Evolutionary conservation across 2,888 invertebrate genomes (phyloP), one percentile per base, ranked within the genome.

Genomic region (Macroteleia sp.): DNA sequence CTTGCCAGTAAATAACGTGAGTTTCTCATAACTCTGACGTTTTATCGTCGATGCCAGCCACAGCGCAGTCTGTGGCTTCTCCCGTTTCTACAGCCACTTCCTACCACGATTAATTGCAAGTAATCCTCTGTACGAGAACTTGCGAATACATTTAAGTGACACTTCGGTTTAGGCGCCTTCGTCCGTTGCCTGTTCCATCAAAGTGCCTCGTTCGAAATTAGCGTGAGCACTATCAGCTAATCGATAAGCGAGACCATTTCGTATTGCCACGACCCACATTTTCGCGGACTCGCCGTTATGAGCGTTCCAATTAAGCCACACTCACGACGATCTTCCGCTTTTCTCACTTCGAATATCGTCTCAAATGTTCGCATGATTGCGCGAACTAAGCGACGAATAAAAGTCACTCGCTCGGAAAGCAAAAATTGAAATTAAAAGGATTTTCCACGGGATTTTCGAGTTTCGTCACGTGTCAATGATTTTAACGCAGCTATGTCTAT

Each of bases 181-280:
- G 39, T 25, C 25, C 32, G 20, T 22, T 22, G 1, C 9, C 44
- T 32, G 44, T 25, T 52, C 16, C 70, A 34, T 61, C 70, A 75
- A 79, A 69, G 66, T 66, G 48, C 34, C 50, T 48, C 34, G 50
- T 57, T 67, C 42, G 36, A 75, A 75, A 79, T 79, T 79, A 75
- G 71, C 75, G 42, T 57, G 41, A 57, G 75, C 67, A 75, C 75
- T 75, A 73, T 77, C 52, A 59, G 48, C 52, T 64, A 79, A 79
- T 79, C 79, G 76, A 76, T 79, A 76, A 69, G 61, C 50, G 57
- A 62, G 67, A 62, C 67, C 79, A 64, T 75, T 62, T 79, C 71
- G 59, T 76, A 73, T 69, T 52, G 62, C 56, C 34, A 59, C 64
- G 67, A 62, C 67, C 75, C 71, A 73, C 75, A 79, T 76, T 79